These are phyloP conservation scores for Athrips mouffetella DNA, from an alignment of 2,888 invertebrate genomes.

Conservation along the genomic window DNA sequence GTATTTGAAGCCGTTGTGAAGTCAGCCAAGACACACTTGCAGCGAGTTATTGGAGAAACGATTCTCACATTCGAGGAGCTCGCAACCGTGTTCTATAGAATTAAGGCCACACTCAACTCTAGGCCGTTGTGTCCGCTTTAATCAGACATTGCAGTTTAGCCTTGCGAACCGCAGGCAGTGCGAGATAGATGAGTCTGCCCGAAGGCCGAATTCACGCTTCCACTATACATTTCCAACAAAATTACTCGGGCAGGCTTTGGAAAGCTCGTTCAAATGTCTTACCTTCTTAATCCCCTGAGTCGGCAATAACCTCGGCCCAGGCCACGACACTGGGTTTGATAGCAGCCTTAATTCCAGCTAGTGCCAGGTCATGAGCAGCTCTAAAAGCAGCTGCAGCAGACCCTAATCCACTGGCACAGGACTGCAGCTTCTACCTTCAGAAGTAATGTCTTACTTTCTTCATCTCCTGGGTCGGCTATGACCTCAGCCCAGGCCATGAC, in stretches of 20 bases:
- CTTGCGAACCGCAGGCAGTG: too few species aligned
- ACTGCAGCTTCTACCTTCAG: constrained; percentile 35
- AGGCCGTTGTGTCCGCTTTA: constrained; percentile 18
- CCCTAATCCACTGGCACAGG: constrained; percentile 56
- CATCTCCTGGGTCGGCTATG: constrained; percentile 38
- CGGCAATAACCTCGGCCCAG: constrained; percentile 50
- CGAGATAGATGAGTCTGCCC: too few species aligned
- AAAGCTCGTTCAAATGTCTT: too few species aligned
- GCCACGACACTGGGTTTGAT: constrained; percentile 39
- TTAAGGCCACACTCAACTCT: constrained; percentile 14
- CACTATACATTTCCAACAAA: too few species aligned
- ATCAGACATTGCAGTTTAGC: too few species aligned
- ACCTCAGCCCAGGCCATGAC: constrained; percentile 48
- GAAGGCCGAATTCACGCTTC: too few species aligned
- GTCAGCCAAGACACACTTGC: constrained; percentile 9
- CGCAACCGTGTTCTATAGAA: constrained; percentile 10
- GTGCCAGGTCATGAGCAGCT: constrained; percentile 46
- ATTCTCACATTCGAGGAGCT: too few species aligned
- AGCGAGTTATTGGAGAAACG: not conserved
- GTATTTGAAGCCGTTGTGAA: constrained; percentile 18
- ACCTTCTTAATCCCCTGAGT: constrained; percentile 39
- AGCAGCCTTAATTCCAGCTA: constrained; percentile 44
- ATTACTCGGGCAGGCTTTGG: too few species aligned
- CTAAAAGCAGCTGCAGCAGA: constrained; percentile 54
- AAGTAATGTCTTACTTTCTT: constrained; percentile 36